phyloP scores from a whole-genome alignment of 2,888 invertebrate genomes.

The Byasa hedistus region DNA sequence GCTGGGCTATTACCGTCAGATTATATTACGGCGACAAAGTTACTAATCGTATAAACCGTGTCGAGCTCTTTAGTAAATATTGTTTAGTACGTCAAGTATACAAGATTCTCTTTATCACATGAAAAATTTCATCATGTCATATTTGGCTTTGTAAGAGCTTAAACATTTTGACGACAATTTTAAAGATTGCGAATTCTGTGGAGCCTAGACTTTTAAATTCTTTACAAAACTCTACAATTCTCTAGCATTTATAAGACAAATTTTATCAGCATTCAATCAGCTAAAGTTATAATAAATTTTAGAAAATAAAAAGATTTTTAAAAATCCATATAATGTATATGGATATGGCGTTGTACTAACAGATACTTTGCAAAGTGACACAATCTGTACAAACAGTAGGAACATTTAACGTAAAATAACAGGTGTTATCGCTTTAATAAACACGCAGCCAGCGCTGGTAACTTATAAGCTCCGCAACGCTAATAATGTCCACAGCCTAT shows the following conservation, averaged over 20 bases:
- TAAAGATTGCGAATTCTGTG: too few relatives aligned
- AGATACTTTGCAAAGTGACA: background rate
- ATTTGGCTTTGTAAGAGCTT: too few relatives aligned
- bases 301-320: background rate
- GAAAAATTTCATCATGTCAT: too few relatives aligned
- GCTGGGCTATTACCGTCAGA: constrained; percentile 10
- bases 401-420: background rate
- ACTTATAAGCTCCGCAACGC: constrained; percentile 34
- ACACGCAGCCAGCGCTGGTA: background rate
- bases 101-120: too few relatives aligned
- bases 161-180: too few relatives aligned
- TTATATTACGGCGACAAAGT: constrained; percentile 14
- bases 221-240: too few relatives aligned
- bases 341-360: background rate
- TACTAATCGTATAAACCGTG: constrained; percentile 10
- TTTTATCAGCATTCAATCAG: too few relatives aligned
- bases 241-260: too few relatives aligned
- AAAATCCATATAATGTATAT: background rate
- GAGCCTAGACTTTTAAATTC: too few relatives aligned
- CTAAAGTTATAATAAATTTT: too few relatives aligned
- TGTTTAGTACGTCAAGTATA: too few relatives aligned
- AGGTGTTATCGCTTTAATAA: constrained; percentile 7
- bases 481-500: constrained; percentile 64
- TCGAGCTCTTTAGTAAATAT: too few relatives aligned
- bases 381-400: background rate